These are phyloP conservation scores for Blastobasis adustella DNA, from an alignment of 2,888 invertebrate species.

Conservation along the genomic window DNA sequence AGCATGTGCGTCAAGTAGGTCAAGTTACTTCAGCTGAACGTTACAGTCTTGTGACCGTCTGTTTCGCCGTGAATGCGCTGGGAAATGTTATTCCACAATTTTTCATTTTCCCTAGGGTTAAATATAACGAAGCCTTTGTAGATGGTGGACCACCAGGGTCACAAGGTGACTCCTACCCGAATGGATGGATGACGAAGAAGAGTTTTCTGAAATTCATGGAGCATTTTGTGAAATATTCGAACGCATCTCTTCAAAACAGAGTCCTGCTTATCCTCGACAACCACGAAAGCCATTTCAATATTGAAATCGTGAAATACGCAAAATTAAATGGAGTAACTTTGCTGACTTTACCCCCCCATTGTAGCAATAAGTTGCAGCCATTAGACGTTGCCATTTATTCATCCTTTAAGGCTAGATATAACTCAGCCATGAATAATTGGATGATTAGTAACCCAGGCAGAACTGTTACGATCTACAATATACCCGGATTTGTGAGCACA, in stretches of 20 bases:
- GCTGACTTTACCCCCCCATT: slow-evolving; percentile 8
- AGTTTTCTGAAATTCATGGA: slow-evolving; percentile 7
- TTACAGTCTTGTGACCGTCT: slow-evolving; percentile 1
- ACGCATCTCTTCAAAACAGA: slow-evolving; percentile 1
- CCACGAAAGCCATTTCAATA: slow-evolving; percentile 5
- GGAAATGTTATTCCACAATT: slow-evolving; percentile 4
- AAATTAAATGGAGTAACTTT: slow-evolving; percentile 5
- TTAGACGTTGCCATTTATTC: slow-evolving; percentile 8
- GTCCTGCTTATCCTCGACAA: slow-evolving; percentile 8
- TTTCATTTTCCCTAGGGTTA: slow-evolving; percentile 3
- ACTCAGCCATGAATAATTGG: slow-evolving; percentile 8
- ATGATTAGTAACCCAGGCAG: slow-evolving; percentile 8
- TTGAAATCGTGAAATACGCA: slow-evolving; percentile 6
- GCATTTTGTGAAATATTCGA: slow-evolving; percentile 7
- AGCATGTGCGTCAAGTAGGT: slow-evolving; percentile 1
- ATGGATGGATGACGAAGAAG: slow-evolving; percentile 8
- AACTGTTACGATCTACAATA: slow-evolving; percentile 9
- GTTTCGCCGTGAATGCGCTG: slow-evolving; percentile 4
- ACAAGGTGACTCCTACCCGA: slow-evolving; percentile 2
- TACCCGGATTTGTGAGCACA: background rate
- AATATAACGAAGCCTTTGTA: background rate
- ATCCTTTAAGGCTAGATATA: slow-evolving; percentile 9
- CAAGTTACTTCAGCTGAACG: slow-evolving; percentile 11
- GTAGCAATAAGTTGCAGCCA: slow-evolving; percentile 6
- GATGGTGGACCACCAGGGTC: slow-evolving; percentile 3